Evolutionary conservation across 2,888 invertebrate species (phyloP), one percentile per base, ranked within the genome.

Genomic region (Ochropleura leucogaster): DNA sequence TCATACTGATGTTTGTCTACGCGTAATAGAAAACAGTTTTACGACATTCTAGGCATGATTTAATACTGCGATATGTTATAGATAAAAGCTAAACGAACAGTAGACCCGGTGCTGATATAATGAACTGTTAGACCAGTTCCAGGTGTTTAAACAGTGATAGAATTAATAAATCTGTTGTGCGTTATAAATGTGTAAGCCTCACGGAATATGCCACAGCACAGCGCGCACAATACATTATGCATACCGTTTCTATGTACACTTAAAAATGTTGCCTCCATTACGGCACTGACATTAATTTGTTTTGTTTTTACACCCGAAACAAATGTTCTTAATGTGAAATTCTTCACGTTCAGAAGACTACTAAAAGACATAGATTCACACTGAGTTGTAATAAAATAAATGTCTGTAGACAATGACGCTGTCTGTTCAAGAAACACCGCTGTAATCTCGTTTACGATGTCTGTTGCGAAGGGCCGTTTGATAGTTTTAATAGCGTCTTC

Each of bases 161-260:
- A 59, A 68, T 62, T 64, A 64, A 80, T 83, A 59, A 72, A 75
- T 83, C 69, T 72, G 68, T 72, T 69, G 30, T 72, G 63, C 71
- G 74, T 76, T 79, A 74, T 82, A 79, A 82, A 87, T 86, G 85
- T 82, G 78, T 71, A 75, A 74, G 74, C 67, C 71, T 77, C 74
- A 79, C 68, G 84, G 85, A 84, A 87, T 87, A 77, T 72, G 79
- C 77, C 57, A 55, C 83, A 70, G 62, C 55, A 76, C 79, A 67
- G 78, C 80, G 80, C 71, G 78, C 68, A 63, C 65, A 51, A 87
- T 90, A 86, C 88, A 90, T 90, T 85, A 90, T 88, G 83, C 85
- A 91, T 87, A 70, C 74, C 83, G 85, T 88, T 90, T 89, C 89
- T 85, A 88, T 82, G 74, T 64, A 73, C 78, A 77, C 69, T 74